Evolutionary conservation across 2,797 vertebrate genomes (phyloP).

Genomic region (Lateolabrax maculatus): DNA sequence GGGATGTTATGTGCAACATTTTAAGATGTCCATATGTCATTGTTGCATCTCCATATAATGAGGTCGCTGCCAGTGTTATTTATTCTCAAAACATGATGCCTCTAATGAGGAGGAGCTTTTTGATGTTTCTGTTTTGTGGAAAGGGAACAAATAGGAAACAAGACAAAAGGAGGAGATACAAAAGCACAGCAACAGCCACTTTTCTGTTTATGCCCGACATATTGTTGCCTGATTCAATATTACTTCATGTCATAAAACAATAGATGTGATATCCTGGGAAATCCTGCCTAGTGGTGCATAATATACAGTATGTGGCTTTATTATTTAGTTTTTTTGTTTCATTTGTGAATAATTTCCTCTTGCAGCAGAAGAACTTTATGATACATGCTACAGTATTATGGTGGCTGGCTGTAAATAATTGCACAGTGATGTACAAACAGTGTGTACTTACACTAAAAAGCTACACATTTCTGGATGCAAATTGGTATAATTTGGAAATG

Average conservation of each 20-base stretch:
- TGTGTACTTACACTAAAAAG: neutral
- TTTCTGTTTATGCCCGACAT: neutral
- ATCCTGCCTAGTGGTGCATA: neutral
- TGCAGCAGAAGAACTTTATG: constrained; percentile 3
- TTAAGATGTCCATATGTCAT: neutral
- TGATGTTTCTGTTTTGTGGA: neutral
- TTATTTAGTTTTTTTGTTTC: constrained; percentile 14
- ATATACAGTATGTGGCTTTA: constrained; percentile 6
- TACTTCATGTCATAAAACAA: constrained; percentile 18
- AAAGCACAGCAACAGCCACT: neutral
- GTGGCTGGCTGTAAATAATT: neutral
- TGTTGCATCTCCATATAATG: neutral
- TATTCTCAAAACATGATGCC: constrained; percentile 7
- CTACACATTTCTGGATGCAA: neutral
- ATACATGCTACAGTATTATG: accelerated
- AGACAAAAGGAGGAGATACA: constrained; percentile 4
- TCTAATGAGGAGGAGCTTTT: neutral
- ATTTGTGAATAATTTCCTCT: constrained; percentile 8
- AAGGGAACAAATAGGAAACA: neutral
- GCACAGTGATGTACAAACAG: neutral
- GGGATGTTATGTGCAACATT: neutral
- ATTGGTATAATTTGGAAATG: neutral
- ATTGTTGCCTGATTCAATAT: neutral
- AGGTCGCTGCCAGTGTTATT: neutral
- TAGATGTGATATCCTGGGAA: constrained; percentile 4